Percentiles rank a stretch among this genome's conserved stretches.
These are phyloP conservation scores for Synodontis membranacea DNA, from an alignment of 2,113 vertebrate genomes.

Conservation along the genomic window DNA sequence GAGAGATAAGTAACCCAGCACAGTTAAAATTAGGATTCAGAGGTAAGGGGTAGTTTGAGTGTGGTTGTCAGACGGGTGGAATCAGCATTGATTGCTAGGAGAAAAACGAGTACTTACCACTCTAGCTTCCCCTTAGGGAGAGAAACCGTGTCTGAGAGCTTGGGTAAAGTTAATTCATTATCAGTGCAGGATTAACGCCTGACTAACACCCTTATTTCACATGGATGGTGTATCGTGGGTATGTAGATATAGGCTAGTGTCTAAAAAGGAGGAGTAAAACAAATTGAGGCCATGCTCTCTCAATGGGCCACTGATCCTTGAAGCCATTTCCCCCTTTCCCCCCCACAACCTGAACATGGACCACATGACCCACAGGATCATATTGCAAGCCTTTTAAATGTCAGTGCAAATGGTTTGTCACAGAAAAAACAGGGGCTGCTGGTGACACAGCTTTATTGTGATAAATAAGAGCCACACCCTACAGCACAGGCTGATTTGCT, in stretches of 20 bases:
- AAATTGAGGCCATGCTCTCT: neutral
- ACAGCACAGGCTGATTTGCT: neutral
- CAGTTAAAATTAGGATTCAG: neutral
- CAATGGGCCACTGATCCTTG: neutral
- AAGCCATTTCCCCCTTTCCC: neutral
- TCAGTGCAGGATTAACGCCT: constrained; percentile 12
- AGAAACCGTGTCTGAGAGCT: constrained; percentile 13
- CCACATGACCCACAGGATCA: constrained; percentile 10
- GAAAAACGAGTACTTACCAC: neutral
- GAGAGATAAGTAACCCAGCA: neutral
- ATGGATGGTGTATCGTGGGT: neutral
- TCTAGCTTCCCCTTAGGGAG: constrained; percentile 14
- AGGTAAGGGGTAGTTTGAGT: neutral
- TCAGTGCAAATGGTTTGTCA: constrained; percentile 5
- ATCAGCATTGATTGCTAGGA: neutral
- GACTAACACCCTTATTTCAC: neutral
- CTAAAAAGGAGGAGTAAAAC: neutral
- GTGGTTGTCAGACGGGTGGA: neutral
- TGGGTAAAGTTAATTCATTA: constrained; percentile 17
- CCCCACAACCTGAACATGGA: neutral
- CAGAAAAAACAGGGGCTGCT: constrained; percentile 1
- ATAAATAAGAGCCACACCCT: constrained; percentile 41
- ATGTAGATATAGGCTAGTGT: neutral
- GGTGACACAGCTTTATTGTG: constrained; percentile 25
- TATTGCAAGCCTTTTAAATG: constrained; percentile 31